Evolutionary conservation across 2,888 invertebrate genomes (phyloP).

Genomic region (Cryptus viduatorius): DNA sequence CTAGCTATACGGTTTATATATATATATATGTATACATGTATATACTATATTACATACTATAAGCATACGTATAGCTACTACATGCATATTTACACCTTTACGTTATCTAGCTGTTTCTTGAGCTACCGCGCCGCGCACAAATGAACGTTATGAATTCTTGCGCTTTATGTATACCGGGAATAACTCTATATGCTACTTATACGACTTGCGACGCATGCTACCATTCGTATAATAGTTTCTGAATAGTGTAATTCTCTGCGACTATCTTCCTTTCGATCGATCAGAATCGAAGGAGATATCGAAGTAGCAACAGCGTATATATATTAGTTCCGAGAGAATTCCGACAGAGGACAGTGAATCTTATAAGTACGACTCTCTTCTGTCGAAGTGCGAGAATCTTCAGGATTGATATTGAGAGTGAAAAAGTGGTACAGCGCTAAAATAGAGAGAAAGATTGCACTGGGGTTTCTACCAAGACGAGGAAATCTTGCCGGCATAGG

Average conservation of each 20-base stretch:
- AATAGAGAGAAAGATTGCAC: constrained; percentile 39
- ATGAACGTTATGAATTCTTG: constrained; percentile 74
- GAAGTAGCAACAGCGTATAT: not conserved
- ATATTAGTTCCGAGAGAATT: not conserved
- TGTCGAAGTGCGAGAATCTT: constrained; percentile 28
- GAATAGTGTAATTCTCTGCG: not conserved
- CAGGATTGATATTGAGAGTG: constrained; percentile 45
- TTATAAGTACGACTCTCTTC: not conserved
- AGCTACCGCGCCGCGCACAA: constrained; percentile 74
- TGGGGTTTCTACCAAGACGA: constrained; percentile 45
- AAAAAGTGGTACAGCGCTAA: constrained; percentile 15
- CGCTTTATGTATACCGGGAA: constrained; percentile 9
- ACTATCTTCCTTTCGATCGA: not conserved
- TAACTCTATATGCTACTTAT: not conserved
- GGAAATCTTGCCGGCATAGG: constrained; percentile 33
- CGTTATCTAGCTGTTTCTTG: constrained; percentile 45
- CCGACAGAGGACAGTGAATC: not conserved
- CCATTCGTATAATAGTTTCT: not conserved
- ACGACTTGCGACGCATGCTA: not conserved
- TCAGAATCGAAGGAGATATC: not conserved
- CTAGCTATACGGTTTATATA: constrained; percentile 20
- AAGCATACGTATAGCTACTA: constrained; percentile 1
- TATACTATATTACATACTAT: constrained; percentile 5
- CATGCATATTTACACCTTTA: constrained; percentile 36
- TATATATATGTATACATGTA: not conserved